phyloP scores from a whole-genome alignment of 2,888 invertebrate genomes.

The Cartodere bifasciata region DNA sequence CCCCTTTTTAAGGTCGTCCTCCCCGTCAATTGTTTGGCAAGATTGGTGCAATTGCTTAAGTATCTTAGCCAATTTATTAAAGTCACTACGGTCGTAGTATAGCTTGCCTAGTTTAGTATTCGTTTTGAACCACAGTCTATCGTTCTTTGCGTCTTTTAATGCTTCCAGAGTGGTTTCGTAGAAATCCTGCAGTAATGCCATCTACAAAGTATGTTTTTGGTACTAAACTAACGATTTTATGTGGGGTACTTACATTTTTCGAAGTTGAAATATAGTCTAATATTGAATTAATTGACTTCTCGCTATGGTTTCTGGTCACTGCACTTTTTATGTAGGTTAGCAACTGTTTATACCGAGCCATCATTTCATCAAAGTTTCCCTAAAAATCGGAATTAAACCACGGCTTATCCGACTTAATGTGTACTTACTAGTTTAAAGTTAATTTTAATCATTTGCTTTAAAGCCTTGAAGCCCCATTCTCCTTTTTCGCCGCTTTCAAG shows the following conservation, averaged over 20 bases:
- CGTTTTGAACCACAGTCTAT: constrained; percentile 98
- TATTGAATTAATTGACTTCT: constrained; percentile 98
- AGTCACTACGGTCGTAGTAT: constrained; percentile 94
- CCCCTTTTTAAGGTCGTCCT: constrained; percentile 94
- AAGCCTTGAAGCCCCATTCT: constrained; percentile 99
- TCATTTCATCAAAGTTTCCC: constrained; percentile 77
- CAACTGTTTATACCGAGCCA: constrained; percentile 72
- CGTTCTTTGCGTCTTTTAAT: constrained; percentile 95
- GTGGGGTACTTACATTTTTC: constrained; percentile 70
- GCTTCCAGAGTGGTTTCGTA: constrained; percentile 95
- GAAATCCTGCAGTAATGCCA: constrained; percentile 95
- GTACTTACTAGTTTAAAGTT: constrained; percentile 83
- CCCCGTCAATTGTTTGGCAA: constrained; percentile 96
- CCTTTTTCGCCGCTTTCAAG: constrained; percentile 96
- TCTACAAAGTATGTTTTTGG: too few relatives aligned
- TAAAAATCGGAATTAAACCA: constrained; percentile 14
- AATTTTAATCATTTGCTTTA: constrained; percentile 99
- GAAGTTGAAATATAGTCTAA: constrained; percentile 98
- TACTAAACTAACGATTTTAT: too few relatives aligned
- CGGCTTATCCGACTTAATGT: too few relatives aligned
- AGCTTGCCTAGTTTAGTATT: constrained; percentile 97
- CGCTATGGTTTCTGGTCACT: constrained; percentile 97
- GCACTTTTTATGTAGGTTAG: constrained; percentile 98
- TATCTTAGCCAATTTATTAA: constrained; percentile 88
- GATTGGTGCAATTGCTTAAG: constrained; percentile 94